Conservation (phyloP, 2,797 vertebrate species). For the Chaetodon trifasciatus region DNA sequence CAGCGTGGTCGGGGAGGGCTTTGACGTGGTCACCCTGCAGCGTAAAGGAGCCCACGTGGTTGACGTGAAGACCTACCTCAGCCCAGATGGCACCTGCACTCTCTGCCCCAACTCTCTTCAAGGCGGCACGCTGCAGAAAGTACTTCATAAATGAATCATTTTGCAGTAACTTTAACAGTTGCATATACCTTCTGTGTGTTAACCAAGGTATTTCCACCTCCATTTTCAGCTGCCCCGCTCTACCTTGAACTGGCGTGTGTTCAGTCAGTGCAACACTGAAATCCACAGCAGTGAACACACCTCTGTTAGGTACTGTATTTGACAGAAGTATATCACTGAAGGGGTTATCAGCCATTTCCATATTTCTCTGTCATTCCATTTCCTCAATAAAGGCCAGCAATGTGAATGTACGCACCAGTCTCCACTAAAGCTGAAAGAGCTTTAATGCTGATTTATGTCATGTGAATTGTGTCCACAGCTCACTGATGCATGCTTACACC, state of each 20-base stretch:
- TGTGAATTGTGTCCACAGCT: constrained; percentile 45
- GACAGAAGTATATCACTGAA: neutral
- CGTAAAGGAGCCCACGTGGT: constrained; percentile 40
- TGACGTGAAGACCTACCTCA: constrained; percentile 48
- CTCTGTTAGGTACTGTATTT: constrained; percentile 27
- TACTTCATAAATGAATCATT: constrained; percentile 14
- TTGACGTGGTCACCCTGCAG: constrained; percentile 42
- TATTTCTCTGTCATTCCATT: neutral
- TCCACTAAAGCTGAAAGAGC: neutral
- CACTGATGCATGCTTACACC: constrained; percentile 32
- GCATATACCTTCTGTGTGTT: neutral
- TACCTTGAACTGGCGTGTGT: constrained; percentile 47
- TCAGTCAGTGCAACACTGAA: neutral
- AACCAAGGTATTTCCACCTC: rapidly evolving
- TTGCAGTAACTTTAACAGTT: neutral
- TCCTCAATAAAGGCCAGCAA: neutral
- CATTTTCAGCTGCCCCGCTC: constrained; percentile 61
- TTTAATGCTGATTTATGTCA: neutral
- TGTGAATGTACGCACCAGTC: no score
- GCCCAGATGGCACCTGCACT: neutral
- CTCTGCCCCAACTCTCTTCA: constrained; percentile 51
- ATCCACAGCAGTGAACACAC: constrained; percentile 25
- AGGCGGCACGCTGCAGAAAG: constrained; percentile 46
- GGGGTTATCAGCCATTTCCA: neutral
- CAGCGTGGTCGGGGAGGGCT: constrained; percentile 66